Percentiles rank a stretch among this genome's conserved stretches.
Conservation (phyloP, 2,888 invertebrate species). For the Microctonus aethiopoides region DNA sequence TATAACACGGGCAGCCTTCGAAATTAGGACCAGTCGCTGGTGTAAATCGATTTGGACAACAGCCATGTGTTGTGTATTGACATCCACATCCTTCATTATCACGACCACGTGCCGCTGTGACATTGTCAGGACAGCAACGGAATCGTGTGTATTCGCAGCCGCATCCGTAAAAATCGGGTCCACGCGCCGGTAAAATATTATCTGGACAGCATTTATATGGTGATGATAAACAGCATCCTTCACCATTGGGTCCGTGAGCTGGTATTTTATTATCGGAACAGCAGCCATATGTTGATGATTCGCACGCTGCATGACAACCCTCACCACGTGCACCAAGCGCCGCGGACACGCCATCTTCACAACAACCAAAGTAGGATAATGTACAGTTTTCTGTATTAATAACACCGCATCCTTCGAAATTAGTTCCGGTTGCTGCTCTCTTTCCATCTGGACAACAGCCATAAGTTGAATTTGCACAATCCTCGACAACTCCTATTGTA, state of each 20-base stretch:
- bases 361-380: slow-evolving; percentile 77
- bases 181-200: slow-evolving; percentile 83
- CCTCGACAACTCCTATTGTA: slow-evolving; percentile 52
- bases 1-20: slow-evolving; percentile 86
- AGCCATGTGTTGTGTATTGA: slow-evolving; percentile 78
- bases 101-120: slow-evolving; percentile 82
- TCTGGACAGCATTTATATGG: slow-evolving; percentile 92
- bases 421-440: slow-evolving; percentile 73
- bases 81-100: slow-evolving; percentile 86
- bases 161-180: slow-evolving; percentile 79
- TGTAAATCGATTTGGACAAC: slow-evolving; percentile 86
- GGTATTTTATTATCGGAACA: slow-evolving; percentile 86
- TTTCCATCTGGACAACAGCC: slow-evolving; percentile 83
- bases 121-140: slow-evolving; percentile 89
- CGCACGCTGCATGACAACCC: slow-evolving; percentile 81
- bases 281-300: slow-evolving; percentile 81
- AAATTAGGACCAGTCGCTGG: slow-evolving; percentile 81
- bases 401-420: slow-evolving; percentile 73
- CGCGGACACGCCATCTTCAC: slow-evolving; percentile 76
- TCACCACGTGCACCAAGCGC: slow-evolving; percentile 77
- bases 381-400: slow-evolving; percentile 69
- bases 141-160: slow-evolving; percentile 81
- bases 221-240: slow-evolving; percentile 84
- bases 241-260: slow-evolving; percentile 84
- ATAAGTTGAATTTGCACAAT: slow-evolving; percentile 71